Conservation (phyloP, 2,888 invertebrate genomes). For the Apamea crenata region DNA sequence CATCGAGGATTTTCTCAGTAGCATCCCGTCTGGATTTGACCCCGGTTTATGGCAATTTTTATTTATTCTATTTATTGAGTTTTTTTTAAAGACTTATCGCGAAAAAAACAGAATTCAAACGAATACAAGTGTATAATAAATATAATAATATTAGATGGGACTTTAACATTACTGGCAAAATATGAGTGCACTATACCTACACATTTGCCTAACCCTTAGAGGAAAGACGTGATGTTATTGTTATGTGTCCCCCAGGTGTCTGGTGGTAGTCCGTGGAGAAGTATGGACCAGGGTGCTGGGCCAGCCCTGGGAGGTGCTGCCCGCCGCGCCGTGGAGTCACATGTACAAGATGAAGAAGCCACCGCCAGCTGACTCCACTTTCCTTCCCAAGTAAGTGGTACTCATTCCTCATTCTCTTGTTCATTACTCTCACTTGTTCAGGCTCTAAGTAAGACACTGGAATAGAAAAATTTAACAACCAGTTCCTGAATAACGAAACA, state of each 20-base stretch:
- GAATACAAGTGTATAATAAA: too few relatives aligned
- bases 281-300: constrained; percentile 87
- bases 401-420: background rate
- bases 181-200: background rate
- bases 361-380: constrained; percentile 77
- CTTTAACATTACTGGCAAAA: background rate
- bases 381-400: constrained; percentile 79
- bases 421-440: background rate
- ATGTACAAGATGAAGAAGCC: constrained; percentile 90
- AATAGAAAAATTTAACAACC: background rate
- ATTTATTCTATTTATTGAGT: too few relatives aligned
- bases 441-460: background rate
- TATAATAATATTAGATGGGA: too few relatives aligned
- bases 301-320: constrained; percentile 86
- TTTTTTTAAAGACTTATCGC: too few relatives aligned
- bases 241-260: constrained; percentile 73
- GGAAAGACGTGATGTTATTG: background rate
- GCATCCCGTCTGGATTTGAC: too few relatives aligned
- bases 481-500: background rate
- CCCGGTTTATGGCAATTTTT: too few relatives aligned
- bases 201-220: background rate
- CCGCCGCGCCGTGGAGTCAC: constrained; percentile 88
- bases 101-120: too few relatives aligned
- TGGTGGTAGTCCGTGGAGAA: constrained; percentile 86
- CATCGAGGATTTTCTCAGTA: background rate